Conservation (phyloP, 2,888 invertebrate genomes). For the Andricus quercusramuli region DNA sequence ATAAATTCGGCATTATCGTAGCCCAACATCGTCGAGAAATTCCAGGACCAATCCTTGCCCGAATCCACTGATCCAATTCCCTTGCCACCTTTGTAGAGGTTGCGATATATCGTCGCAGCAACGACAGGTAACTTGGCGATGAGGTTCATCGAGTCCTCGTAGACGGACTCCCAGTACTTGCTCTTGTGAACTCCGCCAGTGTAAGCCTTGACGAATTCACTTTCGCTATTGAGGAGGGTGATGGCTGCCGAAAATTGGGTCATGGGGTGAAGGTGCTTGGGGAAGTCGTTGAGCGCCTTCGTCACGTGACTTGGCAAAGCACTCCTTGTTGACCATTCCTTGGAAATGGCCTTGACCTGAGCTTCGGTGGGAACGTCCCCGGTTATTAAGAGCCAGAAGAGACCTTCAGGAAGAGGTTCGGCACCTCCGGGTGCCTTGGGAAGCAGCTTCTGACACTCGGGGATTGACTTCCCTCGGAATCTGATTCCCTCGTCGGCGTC, state of each 20-base stretch:
- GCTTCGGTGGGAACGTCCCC: slow-evolving; percentile 91
- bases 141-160: slow-evolving; percentile 96
- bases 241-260: slow-evolving; percentile 95
- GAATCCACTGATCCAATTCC: slow-evolving; percentile 93
- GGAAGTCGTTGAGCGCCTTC: slow-evolving; percentile 94
- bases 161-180: slow-evolving; percentile 94
- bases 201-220: slow-evolving; percentile 95
- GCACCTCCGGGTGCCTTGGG: slow-evolving; percentile 90
- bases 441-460: slow-evolving; percentile 92
- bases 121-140: slow-evolving; percentile 97
- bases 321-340: slow-evolving; percentile 84
- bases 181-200: slow-evolving; percentile 91
- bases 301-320: slow-evolving; percentile 95
- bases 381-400: slow-evolving; percentile 96
- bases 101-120: slow-evolving; percentile 96
- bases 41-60: slow-evolving; percentile 95
- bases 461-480: slow-evolving; percentile 95
- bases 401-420: slow-evolving; percentile 94
- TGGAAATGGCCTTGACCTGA: slow-evolving; percentile 82
- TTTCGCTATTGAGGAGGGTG: slow-evolving; percentile 94
- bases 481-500: slow-evolving; percentile 97
- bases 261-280: slow-evolving; percentile 95
- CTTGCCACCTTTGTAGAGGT: slow-evolving; percentile 86
- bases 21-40: slow-evolving; percentile 95
- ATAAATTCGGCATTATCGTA: slow-evolving; percentile 91